A percentile compares a stretch with the other conserved stretches of the same genome.
phyloP scores from a whole-genome alignment of 1,140 invertebrate species.

The Pollicipes pollicipes region DNA sequence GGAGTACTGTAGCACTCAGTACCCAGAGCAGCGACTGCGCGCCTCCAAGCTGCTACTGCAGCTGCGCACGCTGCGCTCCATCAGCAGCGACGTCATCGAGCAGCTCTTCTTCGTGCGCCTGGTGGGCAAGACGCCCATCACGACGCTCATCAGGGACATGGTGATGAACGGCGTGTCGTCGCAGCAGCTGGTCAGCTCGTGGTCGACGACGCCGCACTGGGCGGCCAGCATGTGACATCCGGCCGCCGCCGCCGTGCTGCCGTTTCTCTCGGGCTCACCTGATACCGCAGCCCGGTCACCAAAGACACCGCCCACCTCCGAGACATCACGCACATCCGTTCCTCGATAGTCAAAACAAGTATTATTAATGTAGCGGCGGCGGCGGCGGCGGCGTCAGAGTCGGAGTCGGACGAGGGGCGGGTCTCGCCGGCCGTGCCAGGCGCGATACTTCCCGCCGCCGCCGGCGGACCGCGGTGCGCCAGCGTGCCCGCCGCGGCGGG shows the following conservation, averaged over 20 bases:
- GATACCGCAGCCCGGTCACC: background rate
- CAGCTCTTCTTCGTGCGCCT: constrained; percentile 40
- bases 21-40: constrained; percentile 36
- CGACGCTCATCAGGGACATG: constrained; percentile 31
- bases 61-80: constrained; percentile 35
- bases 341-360: background rate
- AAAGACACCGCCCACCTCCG: background rate
- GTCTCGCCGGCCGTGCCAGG: too few relatives aligned
- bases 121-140: constrained; percentile 39
- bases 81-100: constrained; percentile 38
- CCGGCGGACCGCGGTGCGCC: too few relatives aligned
- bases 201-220: constrained; percentile 31
- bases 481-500: too few relatives aligned
- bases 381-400: too few relatives aligned
- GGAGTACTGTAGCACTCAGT: constrained; percentile 38
- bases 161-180: constrained; percentile 12
- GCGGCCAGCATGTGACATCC: constrained; percentile 31
- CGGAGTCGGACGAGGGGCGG: too few relatives aligned
- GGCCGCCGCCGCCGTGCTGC: background rate
- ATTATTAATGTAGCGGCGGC: background rate
- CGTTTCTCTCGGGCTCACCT: background rate
- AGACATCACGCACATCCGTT: background rate
- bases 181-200: constrained; percentile 11
- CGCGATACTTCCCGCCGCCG: too few relatives aligned
- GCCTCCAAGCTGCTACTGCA: constrained; percentile 40